Percentiles rank a stretch among this genome's conserved stretches.
These are phyloP conservation scores for Proisotoma minuta DNA, from an alignment of 2,888 invertebrate species.

Conservation along the genomic window DNA sequence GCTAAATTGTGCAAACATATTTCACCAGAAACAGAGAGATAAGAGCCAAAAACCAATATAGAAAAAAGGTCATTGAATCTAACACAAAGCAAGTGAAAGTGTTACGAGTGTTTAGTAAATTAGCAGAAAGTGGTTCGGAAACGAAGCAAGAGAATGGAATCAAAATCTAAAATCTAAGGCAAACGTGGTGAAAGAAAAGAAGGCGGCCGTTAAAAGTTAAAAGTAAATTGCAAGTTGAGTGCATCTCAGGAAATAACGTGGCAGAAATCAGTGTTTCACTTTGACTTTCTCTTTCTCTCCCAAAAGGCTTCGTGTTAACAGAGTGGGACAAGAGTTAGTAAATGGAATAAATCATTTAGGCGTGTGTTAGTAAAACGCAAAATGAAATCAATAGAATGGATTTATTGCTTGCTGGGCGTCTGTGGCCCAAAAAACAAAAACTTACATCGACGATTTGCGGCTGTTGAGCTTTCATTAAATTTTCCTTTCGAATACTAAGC, in stretches of 20 bases:
- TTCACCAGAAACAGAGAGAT: not conserved
- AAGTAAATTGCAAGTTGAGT: no score
- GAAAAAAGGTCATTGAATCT: no score
- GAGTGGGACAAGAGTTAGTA: not conserved
- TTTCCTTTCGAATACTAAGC: slow-evolving; percentile 78
- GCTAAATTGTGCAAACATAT: not conserved
- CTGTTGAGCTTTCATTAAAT: slow-evolving; percentile 61
- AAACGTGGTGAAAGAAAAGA: no score
- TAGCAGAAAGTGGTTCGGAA: not conserved
- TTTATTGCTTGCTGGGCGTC: not conserved
- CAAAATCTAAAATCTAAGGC: no score
- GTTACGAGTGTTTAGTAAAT: no score
- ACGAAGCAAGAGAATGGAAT: not conserved
- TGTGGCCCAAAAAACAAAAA: slow-evolving; percentile 11
- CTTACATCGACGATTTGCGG: slow-evolving; percentile 69
- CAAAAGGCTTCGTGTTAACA: no score
- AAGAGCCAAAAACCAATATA: no score
- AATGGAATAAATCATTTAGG: not conserved
- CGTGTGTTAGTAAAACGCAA: not conserved
- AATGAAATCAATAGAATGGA: not conserved
- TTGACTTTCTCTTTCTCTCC: no score
- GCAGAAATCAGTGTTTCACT: no score
- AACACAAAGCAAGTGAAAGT: no score
- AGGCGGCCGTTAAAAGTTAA: no score
- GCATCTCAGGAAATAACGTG: no score